Evolutionary conservation across 2,797 vertebrate species (phyloP).

Genomic region (Vespertilio murinus): DNA sequence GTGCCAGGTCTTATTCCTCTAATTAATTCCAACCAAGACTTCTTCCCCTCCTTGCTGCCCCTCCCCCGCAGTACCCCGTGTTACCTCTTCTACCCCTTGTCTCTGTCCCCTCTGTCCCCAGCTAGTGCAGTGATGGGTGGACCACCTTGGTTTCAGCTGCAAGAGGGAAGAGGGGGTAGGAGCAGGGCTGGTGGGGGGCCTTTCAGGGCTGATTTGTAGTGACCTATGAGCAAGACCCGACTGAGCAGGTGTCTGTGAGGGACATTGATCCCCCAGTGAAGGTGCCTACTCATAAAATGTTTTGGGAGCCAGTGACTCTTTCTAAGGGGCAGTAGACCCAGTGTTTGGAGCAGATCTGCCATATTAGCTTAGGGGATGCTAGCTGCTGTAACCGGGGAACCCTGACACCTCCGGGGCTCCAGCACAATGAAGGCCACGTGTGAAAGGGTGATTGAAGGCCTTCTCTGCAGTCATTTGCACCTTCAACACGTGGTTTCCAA

Average conservation of each 20-base stretch:
- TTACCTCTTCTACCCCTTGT: neutral
- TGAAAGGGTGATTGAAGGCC: neutral
- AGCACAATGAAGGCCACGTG: neutral
- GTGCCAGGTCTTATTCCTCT: neutral
- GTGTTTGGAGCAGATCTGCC: neutral
- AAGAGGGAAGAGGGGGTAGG: neutral
- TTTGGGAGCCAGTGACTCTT: neutral
- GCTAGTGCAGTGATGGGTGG: neutral
- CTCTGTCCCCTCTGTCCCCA: neutral
- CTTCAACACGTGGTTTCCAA: neutral
- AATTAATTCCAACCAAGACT: neutral
- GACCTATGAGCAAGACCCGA: neutral
- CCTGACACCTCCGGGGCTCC: neutral
- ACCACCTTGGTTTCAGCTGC: neutral
- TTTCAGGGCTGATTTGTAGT: neutral
- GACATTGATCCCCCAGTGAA: neutral
- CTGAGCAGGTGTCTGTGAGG: neutral
- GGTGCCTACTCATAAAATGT: neutral
- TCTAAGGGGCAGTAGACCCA: neutral
- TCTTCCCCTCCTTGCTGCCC: neutral
- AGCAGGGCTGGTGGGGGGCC: accelerated
- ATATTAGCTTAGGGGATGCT: neutral
- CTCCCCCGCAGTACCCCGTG: neutral
- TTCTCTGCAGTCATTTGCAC: neutral
- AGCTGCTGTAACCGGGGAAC: neutral